phyloP scores from a whole-genome alignment of 2,888 invertebrate species.

The Euplagia quadripunctaria region DNA sequence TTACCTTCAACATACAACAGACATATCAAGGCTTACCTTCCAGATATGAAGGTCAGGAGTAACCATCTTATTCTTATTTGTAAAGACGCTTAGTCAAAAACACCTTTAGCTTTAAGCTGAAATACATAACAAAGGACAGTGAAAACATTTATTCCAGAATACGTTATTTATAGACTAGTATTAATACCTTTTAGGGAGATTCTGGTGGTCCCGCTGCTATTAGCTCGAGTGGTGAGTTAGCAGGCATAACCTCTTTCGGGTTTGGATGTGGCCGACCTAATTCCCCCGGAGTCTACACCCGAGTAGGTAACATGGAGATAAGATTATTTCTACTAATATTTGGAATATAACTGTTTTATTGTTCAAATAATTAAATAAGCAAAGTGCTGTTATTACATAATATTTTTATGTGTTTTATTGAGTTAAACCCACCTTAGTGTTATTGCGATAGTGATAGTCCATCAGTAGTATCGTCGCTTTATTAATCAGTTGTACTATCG shows the following conservation, averaged over 20 bases:
- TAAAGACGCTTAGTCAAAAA: not conserved
- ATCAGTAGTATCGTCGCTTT: no score
- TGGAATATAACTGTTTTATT: not conserved
- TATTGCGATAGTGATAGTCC: no score
- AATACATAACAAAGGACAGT: not conserved
- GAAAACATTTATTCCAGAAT: not conserved
- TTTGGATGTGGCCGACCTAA: conserved; percentile 60
- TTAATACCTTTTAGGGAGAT: conserved; percentile 38
- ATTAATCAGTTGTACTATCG: no score
- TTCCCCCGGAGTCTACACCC: conserved; percentile 62
- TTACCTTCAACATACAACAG: no score
- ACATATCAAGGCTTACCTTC: no score
- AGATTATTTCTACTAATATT: conserved; percentile 30
- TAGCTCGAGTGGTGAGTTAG: conserved; percentile 35
- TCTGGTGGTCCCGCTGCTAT: conserved; percentile 62
- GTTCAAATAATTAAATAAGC: not conserved
- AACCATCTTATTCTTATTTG: not conserved
- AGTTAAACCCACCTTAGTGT: not conserved
- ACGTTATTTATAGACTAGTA: no score
- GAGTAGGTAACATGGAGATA: conserved; percentile 43
- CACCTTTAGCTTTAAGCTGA: not conserved
- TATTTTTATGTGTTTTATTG: not conserved
- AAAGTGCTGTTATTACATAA: not conserved
- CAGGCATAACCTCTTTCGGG: conserved; percentile 64
- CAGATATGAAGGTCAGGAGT: not conserved